Conservation (phyloP, 2,797 vertebrate species). For the Schizopygopsis pylzovi region DNA sequence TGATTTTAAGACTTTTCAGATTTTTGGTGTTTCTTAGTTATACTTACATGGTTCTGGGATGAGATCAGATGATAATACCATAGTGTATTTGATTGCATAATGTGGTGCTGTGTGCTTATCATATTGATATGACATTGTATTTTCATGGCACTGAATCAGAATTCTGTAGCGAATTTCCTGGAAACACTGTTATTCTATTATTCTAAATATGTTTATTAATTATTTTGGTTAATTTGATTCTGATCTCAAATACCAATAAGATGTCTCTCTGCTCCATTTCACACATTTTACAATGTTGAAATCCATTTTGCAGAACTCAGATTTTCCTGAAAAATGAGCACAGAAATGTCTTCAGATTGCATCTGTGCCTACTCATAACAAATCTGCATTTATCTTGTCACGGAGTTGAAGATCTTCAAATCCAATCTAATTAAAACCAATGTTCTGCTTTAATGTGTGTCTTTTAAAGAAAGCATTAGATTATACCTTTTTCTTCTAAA, state of each 20-base stretch:
- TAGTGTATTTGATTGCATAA: neutral
- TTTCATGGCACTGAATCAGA: neutral
- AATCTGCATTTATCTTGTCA: constrained; percentile 5
- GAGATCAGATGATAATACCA: neutral
- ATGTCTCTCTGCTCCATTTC: neutral
- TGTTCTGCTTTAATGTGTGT: constrained; percentile 12
- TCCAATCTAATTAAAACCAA: constrained; percentile 4
- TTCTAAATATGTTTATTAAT: neutral
- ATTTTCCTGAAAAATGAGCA: neutral
- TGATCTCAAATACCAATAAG: neutral
- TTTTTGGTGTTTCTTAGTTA: neutral
- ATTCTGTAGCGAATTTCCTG: neutral
- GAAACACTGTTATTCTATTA: neutral
- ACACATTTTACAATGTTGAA: neutral
- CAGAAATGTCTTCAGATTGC: constrained; percentile 8
- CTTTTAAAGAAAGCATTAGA: constrained; percentile 14
- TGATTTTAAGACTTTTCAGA: neutral
- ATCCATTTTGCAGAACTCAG: neutral
- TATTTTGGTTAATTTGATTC: neutral
- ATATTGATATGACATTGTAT: neutral
- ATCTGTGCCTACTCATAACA: constrained; percentile 13
- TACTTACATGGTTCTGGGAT: neutral
- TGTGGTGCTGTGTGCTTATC: neutral
- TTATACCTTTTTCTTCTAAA: neutral
- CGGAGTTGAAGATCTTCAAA: constrained; percentile 18